Evolutionary conservation across 2,113 vertebrate species (phyloP), one percentile per base, ranked within the genome.

Genomic region (Cynocephalus volans): DNA sequence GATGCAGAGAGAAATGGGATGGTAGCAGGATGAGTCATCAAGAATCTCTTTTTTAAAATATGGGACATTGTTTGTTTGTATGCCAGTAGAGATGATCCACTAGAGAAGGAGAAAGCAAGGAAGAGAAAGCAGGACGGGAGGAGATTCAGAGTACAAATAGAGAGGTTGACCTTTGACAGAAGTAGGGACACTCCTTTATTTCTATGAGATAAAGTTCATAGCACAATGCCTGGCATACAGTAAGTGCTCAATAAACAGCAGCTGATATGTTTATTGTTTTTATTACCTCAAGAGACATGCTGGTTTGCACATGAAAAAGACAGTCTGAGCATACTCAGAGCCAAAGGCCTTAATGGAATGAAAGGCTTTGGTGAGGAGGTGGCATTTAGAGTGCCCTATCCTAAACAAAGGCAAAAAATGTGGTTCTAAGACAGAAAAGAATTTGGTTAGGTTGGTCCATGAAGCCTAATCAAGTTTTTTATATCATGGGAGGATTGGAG

Each of bases 81-180:
- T 95, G 41, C 6, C 24, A 80, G 24, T 65, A 79, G 23, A 83
- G 69, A 70, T 92, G 21, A 72, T 86, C 33, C 48, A 65, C 52
- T 90, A 72, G 36, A 79, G 41, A 86, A 94, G 31, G 33, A 94
- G 21, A 90, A 86, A 52, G 88, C 7, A 73, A 36, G 48, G 54
- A 80, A 84, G 70, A 67, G 41, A 81, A 87, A 83, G 85, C 1
- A 76, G 48, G 65, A 58, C 15, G 23, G 17, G 1, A 56, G 67
- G 5, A 18, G 62, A 95, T 73, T 2, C 26, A 90, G 45, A 60
- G 5, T 45, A 41, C 1, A 75, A 69, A 79, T 65, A n/a, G 69
- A 79, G 13, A 26, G 1, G 8, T 62, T 81, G 13, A 18, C 31
- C 19, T 89, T 95, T 86, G 60, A 72, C 41, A 75, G 8, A 7